phyloP scores from a whole-genome alignment of 2,888 invertebrate genomes.

The Junonia oenone region DNA sequence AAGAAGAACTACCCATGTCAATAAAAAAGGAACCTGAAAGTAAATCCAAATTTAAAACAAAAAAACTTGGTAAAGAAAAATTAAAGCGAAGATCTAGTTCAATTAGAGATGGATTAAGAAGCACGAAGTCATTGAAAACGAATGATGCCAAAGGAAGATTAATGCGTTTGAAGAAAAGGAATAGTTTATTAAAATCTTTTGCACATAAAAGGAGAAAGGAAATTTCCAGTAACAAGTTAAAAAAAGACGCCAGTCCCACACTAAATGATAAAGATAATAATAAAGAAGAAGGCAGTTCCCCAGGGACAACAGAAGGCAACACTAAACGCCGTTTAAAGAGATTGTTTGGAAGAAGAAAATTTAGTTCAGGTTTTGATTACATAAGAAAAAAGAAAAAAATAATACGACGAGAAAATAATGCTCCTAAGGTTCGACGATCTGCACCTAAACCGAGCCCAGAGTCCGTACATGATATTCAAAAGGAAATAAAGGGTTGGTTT shows the following conservation, averaged over 20 bases:
- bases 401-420: slow-evolving; percentile 74
- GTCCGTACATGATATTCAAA: slow-evolving; percentile 87
- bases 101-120: slow-evolving; percentile 69
- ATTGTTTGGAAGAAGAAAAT: slow-evolving; percentile 85
- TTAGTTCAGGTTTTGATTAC: slow-evolving; percentile 92
- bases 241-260: slow-evolving; percentile 50
- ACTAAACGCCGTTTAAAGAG: slow-evolving; percentile 81
- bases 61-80: slow-evolving; percentile 66
- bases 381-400: slow-evolving; percentile 93
- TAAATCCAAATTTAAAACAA: slow-evolving; percentile 63
- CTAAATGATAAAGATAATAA: slow-evolving; percentile 63
- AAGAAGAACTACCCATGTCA: slow-evolving; percentile 44
- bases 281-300: slow-evolving; percentile 54
- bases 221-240: slow-evolving; percentile 48
- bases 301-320: slow-evolving; percentile 48
- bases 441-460: slow-evolving; percentile 80
- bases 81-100: slow-evolving; percentile 60
- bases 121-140: slow-evolving; percentile 67
- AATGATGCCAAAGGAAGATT: slow-evolving; percentile 67
- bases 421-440: slow-evolving; percentile 66
- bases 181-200: slow-evolving; percentile 65
- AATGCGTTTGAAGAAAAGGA: slow-evolving; percentile 69
- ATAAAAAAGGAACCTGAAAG: slow-evolving; percentile 53
- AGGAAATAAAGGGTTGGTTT: slow-evolving; percentile 93
- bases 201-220: slow-evolving; percentile 68